Evolutionary conservation across 2,888 invertebrate species (phyloP).

Genomic region (Zygogramma bicolorata): DNA sequence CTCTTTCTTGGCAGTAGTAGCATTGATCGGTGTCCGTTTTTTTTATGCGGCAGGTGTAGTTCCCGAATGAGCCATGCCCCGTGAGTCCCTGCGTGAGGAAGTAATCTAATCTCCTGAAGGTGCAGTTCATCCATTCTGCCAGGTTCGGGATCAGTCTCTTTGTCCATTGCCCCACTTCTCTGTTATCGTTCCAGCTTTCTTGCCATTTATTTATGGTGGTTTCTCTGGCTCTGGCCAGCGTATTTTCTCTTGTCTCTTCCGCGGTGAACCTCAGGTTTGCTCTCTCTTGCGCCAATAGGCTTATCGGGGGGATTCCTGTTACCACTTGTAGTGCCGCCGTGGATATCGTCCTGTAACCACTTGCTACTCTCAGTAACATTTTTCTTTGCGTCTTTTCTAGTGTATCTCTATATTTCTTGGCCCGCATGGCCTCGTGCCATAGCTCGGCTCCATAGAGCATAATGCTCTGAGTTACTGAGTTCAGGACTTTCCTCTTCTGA

Average conservation of each 20-base stretch:
- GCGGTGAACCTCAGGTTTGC: not conserved
- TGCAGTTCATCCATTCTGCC: no score
- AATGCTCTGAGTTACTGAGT: not conserved
- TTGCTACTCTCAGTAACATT: not conserved
- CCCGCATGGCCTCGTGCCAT: constrained; percentile 13
- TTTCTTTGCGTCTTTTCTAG: constrained; percentile 17
- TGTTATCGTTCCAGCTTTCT: no score
- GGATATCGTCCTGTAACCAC: constrained; percentile 27
- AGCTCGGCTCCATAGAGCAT: constrained; percentile 31
- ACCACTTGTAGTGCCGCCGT: constrained; percentile 26
- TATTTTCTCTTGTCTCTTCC: not conserved
- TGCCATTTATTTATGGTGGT: no score
- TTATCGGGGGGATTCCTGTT: constrained; percentile 22
- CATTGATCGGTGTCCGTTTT: no score
- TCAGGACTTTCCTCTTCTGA: not conserved
- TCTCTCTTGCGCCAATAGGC: constrained; percentile 21
- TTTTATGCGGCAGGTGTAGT: no score
- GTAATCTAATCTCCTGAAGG: no score
- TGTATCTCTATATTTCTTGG: not conserved
- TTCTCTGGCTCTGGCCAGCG: not conserved
- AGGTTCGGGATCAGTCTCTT: no score
- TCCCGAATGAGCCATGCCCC: no score
- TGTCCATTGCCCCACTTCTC: no score
- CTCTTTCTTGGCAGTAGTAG: no score
- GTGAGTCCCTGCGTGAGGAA: no score